Evolutionary conservation across 2,113 vertebrate genomes (phyloP).

Genomic region (Upupa epops): DNA sequence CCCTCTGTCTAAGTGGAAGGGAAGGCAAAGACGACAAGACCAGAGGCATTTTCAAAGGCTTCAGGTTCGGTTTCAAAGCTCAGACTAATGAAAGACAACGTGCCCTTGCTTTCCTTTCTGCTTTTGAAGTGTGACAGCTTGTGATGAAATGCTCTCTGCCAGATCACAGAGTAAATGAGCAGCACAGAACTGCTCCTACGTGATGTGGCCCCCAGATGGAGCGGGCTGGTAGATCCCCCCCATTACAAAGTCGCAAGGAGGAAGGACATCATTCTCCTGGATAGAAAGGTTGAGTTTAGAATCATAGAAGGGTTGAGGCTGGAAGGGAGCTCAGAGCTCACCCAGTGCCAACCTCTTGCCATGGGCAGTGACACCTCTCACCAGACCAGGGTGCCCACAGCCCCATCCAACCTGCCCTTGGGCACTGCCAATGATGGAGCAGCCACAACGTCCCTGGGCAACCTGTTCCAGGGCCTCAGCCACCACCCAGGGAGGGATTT

Average conservation of each 20-base stretch:
- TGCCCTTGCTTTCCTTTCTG: not conserved
- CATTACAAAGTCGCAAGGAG: not conserved
- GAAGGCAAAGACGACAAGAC: not conserved
- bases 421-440: no score
- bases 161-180: not conserved
- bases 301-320: no score
- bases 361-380: no score
- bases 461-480: no score
- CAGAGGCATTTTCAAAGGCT: not conserved
- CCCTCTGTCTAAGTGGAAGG: not conserved
- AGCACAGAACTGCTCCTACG: fast-evolving
- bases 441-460: no score
- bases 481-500: no score
- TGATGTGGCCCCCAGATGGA: fast-evolving
- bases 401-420: no score
- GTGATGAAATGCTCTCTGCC: not conserved
- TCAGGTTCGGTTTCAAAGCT: not conserved
- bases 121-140: not conserved
- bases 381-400: no score
- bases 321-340: no score
- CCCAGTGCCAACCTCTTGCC: no score
- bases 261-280: not conserved
- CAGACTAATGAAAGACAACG: not conserved
- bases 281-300: not conserved
- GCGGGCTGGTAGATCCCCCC: not conserved